Percentiles rank a stretch among this genome's conserved stretches.
Conservation (phyloP, 2,888 invertebrate genomes). For the Tenthredo mesomela region DNA sequence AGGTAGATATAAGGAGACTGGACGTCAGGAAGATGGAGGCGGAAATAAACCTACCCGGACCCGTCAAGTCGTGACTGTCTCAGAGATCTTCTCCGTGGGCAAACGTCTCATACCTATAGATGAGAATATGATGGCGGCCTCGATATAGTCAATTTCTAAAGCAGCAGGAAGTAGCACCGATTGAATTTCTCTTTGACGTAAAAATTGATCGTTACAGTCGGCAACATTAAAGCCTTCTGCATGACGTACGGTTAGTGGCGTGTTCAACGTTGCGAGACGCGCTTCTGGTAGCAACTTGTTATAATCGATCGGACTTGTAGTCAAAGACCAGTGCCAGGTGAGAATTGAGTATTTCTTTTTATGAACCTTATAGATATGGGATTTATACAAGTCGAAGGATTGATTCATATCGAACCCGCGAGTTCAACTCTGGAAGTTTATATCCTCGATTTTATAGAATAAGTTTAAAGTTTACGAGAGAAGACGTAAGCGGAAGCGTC, state of each 20-base stretch:
- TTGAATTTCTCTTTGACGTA: slow-evolving; percentile 30
- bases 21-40: slow-evolving; percentile 23
- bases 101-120: neutral
- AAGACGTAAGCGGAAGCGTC: neutral
- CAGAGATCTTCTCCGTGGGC: slow-evolving; percentile 13
- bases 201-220: slow-evolving; percentile 37
- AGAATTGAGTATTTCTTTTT: slow-evolving; percentile 9
- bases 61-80: slow-evolving; percentile 36
- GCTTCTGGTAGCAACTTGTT: slow-evolving; percentile 25
- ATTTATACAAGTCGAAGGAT: slow-evolving; percentile 7
- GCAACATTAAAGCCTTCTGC: slow-evolving; percentile 14
- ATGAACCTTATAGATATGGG: neutral
- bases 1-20: neutral
- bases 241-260: slow-evolving; percentile 33
- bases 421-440: neutral
- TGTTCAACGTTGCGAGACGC: slow-evolving; percentile 38
- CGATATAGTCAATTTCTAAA: slow-evolving; percentile 9
- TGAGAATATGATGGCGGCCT: neutral
- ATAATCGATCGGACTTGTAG: slow-evolving; percentile 12
- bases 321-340: slow-evolving; percentile 4
- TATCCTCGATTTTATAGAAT: neutral
- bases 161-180: slow-evolving; percentile 30
- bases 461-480: neutral
- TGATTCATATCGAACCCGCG: neutral
- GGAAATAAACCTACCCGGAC: slow-evolving; percentile 25